Evolutionary conservation across 37 sponge, comb jelly and placozoan species (phyloP).

Genomic region (Eunapius fragilis): DNA sequence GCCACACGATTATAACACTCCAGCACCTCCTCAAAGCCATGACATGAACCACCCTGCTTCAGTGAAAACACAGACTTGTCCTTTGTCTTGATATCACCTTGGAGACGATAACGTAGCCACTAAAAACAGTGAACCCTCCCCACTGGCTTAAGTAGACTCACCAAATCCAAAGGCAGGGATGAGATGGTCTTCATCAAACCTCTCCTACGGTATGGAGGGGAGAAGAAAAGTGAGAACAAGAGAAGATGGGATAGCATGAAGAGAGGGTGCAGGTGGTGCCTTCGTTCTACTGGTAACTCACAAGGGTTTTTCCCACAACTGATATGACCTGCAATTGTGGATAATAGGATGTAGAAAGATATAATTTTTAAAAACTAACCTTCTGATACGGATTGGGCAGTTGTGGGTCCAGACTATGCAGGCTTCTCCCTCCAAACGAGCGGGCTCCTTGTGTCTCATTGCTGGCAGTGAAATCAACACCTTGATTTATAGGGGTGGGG

Average conservation of each 20-base stretch:
- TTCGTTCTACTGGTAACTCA: too few relatives aligned
- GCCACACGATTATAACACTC: slow-evolving; percentile 11
- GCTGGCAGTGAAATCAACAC: slow-evolving; percentile 25
- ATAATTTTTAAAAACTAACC: background rate
- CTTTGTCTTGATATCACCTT: slow-evolving; percentile 13
- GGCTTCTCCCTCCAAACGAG: slow-evolving; percentile 11
- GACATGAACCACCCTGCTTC: slow-evolving; percentile 2
- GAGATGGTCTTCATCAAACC: slow-evolving; percentile 34
- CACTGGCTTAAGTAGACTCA: too few relatives aligned
- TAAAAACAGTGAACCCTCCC: too few relatives aligned
- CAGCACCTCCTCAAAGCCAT: background rate
- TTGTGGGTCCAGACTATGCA: slow-evolving; percentile 19
- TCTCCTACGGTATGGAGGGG: background rate
- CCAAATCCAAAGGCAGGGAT: slow-evolving; percentile 45
- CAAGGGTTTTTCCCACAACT: too few relatives aligned
- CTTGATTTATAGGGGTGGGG: too few relatives aligned
- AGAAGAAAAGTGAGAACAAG: too few relatives aligned
- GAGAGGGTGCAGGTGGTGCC: too few relatives aligned
- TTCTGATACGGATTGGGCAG: slow-evolving; percentile 40
- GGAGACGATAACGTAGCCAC: too few relatives aligned
- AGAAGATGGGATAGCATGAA: too few relatives aligned
- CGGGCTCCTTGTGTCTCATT: slow-evolving; percentile 19
- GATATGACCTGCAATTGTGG: too few relatives aligned
- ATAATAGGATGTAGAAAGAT: too few relatives aligned
- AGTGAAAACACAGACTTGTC: slow-evolving; percentile 12